Evolutionary conservation across 2,797 vertebrate genomes (phyloP), one percentile per base, ranked within the genome.

Genomic region (Moxostoma hubbsi): DNA sequence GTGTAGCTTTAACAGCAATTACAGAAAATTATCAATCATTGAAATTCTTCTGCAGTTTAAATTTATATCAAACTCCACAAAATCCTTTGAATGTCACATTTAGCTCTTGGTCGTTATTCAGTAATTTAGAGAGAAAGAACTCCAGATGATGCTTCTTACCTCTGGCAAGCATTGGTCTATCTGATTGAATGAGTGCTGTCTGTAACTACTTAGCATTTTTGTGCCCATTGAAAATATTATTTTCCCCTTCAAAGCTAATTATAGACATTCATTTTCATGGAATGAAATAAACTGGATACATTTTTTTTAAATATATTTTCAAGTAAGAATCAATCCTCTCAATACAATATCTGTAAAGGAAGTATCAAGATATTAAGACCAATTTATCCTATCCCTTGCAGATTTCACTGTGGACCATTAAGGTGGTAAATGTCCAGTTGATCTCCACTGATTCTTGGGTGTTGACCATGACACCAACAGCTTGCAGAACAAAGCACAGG

Each of bases 401-500:
- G 54, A 61, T 13, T 24, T 45, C 43, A 46, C 9, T 55, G 11
- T 54, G 66, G 51, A 69, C 47, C 15, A 51, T 55, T 53, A 12
- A 68, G 58, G n/a, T 75, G 68, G 51, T 55, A 75, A 55, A 8
- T 24, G n/a, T 71, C 11, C 13, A 9, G 15, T 76, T 58, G 53
- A 43, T 15, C 11, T 57, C 53, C 59, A 64, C 61, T 58, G 69
- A 59, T 43, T 45, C 63, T 78, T 46, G 62, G 66, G 51, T 81
- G 62, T 75, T 84, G 67, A 84, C 79, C 12, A 9, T 81, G 79
- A 81, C 83, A 83, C 51, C 67, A 82, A 81, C 86, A 89, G 86
- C 86, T 89, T 86, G 78, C 74, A 65, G 82, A 81, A 87, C 84
- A 89, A 86, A 84, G 81, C 75, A 51, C 9, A 58, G 63, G 82